Evolutionary conservation across 2,797 vertebrate species (phyloP), one percentile per base, ranked within the genome.

Genomic region (Lateolabrax maculatus): DNA sequence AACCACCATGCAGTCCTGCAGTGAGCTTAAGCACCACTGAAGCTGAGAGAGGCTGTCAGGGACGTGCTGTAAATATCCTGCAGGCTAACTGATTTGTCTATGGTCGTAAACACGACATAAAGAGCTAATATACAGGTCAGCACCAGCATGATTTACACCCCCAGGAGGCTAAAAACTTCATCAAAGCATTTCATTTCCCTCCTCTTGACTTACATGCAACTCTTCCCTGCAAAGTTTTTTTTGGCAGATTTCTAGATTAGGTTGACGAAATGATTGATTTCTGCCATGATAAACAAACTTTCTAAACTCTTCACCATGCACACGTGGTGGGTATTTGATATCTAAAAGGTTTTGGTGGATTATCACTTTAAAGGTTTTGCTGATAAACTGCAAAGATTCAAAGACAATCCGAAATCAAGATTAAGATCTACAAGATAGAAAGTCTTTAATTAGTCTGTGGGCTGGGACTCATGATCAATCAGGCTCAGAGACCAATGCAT

Each of bases 81-180:
- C 25, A 41, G 81, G 67, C 75, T 84, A 90, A 90, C 90, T 94
- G 93, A 94, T 93, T 93, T 92, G 93, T 94, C 89, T 87, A 52
- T 2, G 84, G 81, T 88, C 87, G 76, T 95, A 94, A 95, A 95
- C 92, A 89, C 77, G 67, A 86, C 84, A 89, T 93, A 87, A 91
- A 91, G 90, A 83, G 84, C 86, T 91, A 93, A 93, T 93, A 91
- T 89, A 87, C 85, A 77, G 81, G 90, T 90, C 90, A 88, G 87
- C 91, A 65, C 78, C 64, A 27, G 63, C 12, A 5, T 82, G 91
- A 93, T 92, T 90, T 92, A 91, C 63, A 19, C 39, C 67, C n/a
- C 11, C 56, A 15, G 11, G 44, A 64, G 79, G 43, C 37, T 1
- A 7, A 61, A 66, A 84, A 85, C 81, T 66, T 84, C 77, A 84